Evolutionary conservation across 2,797 vertebrate species (phyloP).

Genomic region (Eulemur rubriventer): DNA sequence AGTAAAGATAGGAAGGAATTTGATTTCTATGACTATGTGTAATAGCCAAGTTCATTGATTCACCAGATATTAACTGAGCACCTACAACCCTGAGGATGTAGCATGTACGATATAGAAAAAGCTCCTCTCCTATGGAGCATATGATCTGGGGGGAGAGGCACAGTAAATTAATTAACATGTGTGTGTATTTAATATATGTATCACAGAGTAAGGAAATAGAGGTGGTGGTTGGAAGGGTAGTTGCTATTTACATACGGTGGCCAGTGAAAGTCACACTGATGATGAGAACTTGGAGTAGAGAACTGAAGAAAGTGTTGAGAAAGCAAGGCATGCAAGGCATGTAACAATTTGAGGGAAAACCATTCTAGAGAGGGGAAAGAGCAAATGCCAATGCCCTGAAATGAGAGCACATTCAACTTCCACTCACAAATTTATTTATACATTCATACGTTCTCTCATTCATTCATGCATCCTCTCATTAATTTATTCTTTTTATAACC

Average conservation of each 20-base stretch:
- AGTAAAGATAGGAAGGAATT: not conserved
- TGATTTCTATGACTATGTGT: not conserved
- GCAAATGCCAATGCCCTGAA: not conserved
- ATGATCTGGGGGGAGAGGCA: not conserved
- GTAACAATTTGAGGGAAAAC: not conserved
- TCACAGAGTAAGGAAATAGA: not conserved
- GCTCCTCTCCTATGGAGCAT: not conserved
- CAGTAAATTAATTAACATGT: not conserved
- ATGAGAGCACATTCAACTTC: not conserved
- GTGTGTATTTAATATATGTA: too few relatives aligned
- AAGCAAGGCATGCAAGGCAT: not conserved
- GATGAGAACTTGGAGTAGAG: not conserved
- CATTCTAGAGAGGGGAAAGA: not conserved
- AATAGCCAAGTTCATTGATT: not conserved
- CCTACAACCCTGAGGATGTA: not conserved
- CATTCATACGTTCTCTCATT: not conserved
- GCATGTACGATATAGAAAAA: not conserved
- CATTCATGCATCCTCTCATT: not conserved
- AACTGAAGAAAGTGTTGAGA: not conserved
- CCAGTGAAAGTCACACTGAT: not conserved
- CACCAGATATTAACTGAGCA: not conserved
- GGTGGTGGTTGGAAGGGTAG: not conserved
- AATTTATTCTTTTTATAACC: not conserved
- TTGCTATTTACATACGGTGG: not conserved
- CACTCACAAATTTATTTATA: not conserved